Conservation (phyloP, 2,113 vertebrate genomes). For the Galbula dea region DNA sequence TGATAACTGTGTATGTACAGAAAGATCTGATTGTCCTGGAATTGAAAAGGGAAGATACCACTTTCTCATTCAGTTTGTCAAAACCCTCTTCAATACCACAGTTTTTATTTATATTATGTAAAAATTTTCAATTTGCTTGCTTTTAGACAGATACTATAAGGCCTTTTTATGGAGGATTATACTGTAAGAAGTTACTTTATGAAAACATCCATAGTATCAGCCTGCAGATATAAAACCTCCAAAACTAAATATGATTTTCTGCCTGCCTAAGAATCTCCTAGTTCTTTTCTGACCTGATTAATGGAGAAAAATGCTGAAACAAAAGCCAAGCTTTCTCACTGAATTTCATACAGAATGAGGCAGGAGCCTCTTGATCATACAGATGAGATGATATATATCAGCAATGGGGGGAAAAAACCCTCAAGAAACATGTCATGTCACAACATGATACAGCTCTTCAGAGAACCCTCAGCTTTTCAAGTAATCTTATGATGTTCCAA, state of each 20-base stretch:
- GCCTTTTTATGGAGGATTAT: background rate
- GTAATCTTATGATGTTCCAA: background rate
- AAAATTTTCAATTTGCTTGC: background rate
- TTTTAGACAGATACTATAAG: background rate
- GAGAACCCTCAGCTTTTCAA: background rate
- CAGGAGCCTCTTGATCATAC: background rate
- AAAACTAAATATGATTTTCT: background rate
- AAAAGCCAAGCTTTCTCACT: background rate
- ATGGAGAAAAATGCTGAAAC: background rate
- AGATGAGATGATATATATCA: background rate
- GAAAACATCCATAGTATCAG: background rate
- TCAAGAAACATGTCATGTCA: background rate
- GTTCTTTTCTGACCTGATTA: background rate
- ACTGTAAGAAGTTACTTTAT: background rate
- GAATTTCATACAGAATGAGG: background rate
- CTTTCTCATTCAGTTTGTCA: background rate
- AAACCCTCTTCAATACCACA: background rate
- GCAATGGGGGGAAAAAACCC: rapidly evolving
- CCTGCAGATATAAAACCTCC: background rate
- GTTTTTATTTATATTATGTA: background rate
- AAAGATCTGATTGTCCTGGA: background rate
- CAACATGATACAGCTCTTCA: background rate
- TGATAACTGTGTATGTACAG: background rate
- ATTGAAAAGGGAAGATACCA: background rate
- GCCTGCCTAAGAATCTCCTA: background rate